A percentile compares a stretch with the other conserved stretches of the same genome.
Conservation (phyloP, 2,797 vertebrate genomes). For the Falco novaeseelandiae region DNA sequence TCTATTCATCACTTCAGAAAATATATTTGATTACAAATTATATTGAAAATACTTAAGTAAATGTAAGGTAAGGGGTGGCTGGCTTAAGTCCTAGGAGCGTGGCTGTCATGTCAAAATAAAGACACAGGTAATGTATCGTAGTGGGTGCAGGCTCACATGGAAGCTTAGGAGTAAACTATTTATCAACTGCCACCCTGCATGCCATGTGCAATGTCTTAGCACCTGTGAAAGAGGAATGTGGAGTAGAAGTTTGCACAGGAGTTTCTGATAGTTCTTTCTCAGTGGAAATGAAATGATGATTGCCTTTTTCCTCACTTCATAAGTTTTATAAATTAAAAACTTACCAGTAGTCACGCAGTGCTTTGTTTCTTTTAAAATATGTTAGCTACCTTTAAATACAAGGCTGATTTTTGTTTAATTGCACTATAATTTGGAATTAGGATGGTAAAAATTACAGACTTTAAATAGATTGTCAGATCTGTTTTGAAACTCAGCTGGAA, state of each 20-base stretch:
- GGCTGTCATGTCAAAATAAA: background rate
- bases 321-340: background rate
- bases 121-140: background rate
- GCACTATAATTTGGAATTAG: background rate
- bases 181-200: background rate
- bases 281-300: background rate
- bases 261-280: background rate
- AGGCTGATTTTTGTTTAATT: slow-evolving; percentile 5
- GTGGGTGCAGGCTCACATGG: background rate
- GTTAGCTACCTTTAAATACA: background rate
- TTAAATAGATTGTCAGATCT: slow-evolving; percentile 14
- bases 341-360: background rate
- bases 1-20: background rate
- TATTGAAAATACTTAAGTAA: background rate
- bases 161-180: background rate
- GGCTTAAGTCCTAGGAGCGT: background rate
- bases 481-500: slow-evolving; percentile 36
- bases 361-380: background rate
- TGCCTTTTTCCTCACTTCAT: background rate
- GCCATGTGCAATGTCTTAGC: background rate
- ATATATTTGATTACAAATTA: background rate
- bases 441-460: background rate
- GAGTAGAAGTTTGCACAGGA: background rate
- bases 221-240: background rate
- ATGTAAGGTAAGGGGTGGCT: background rate